Percentiles rank a stretch among this genome's conserved stretches.
Conservation (phyloP, 1,140 invertebrate species). For the Brevipalpus yothersi region DNA sequence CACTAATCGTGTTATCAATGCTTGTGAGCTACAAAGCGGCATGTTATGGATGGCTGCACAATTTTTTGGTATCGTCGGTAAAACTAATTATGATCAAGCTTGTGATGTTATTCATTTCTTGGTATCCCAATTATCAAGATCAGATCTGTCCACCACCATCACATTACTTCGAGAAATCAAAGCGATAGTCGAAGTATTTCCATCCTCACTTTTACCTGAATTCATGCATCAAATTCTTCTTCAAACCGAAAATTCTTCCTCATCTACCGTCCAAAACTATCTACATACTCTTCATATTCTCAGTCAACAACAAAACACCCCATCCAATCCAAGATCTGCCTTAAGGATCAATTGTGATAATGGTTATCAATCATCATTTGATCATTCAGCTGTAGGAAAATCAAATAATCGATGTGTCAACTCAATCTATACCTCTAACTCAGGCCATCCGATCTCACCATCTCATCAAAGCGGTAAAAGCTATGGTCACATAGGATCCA, state of each 20-base stretch:
- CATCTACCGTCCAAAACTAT: conserved; percentile 20
- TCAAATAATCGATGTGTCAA: not conserved
- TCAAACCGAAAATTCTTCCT: conserved; percentile 26
- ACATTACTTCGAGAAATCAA: conserved; percentile 46
- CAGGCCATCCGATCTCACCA: not conserved
- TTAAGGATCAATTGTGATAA: conserved; percentile 4
- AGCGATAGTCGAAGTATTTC: conserved; percentile 43
- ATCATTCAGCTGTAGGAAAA: not conserved
- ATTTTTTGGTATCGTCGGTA: conserved; percentile 21
- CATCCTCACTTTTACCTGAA: conserved; percentile 39
- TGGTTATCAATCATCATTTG: not conserved
- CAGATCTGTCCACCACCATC: conserved; percentile 38
- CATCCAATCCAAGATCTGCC: not conserved
- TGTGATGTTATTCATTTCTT: conserved; percentile 53
- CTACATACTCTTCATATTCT: conserved; percentile 22
- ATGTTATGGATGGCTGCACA: conserved; percentile 25
- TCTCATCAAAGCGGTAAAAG: not conserved
- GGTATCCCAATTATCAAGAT: conserved; percentile 37
- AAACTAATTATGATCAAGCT: conserved; percentile 30
- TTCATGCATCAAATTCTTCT: conserved; percentile 41
- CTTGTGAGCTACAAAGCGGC: conserved; percentile 36
- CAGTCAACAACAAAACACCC: not conserved
- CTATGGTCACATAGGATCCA: not conserved
- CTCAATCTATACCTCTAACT: not conserved
- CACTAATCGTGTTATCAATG: conserved; percentile 34